A percentile compares a stretch with the other conserved stretches of the same genome.
Conservation (phyloP, 2,888 invertebrate species). For the Patella caerulea region DNA sequence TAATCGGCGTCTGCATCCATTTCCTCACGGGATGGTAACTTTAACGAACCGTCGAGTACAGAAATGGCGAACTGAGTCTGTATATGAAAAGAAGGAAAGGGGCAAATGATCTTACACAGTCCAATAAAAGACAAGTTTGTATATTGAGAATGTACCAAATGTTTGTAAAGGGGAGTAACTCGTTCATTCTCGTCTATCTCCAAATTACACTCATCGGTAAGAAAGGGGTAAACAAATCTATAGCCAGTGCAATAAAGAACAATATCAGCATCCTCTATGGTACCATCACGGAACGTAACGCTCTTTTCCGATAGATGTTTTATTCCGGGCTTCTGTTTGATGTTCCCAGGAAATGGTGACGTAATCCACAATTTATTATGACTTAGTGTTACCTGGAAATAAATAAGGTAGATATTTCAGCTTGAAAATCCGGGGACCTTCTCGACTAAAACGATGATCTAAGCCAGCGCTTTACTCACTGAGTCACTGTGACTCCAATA, state of each 20-base stretch:
- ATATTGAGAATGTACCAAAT: slow-evolving; percentile 84
- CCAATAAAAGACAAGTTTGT: slow-evolving; percentile 88
- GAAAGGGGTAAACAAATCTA: slow-evolving; percentile 83
- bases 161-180: slow-evolving; percentile 89
- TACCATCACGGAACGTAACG: slow-evolving; percentile 75
- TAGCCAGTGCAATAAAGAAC: slow-evolving; percentile 85
- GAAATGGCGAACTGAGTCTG: slow-evolving; percentile 82
- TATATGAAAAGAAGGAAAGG: slow-evolving; percentile 86
- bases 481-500: too few species aligned
- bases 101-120: slow-evolving; percentile 85
- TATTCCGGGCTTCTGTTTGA: slow-evolving; percentile 63
- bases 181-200: slow-evolving; percentile 81
- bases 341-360: slow-evolving; percentile 53
- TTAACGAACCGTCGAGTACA: slow-evolving; percentile 77
- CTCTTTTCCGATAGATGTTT: slow-evolving; percentile 30
- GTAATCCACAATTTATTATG: slow-evolving; percentile 54
- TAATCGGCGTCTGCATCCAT: slow-evolving; percentile 80
- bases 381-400: slow-evolving; percentile 61
- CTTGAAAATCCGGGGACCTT: too few species aligned
- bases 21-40: slow-evolving; percentile 77
- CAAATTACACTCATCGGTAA: slow-evolving; percentile 80
- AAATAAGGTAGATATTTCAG: too few species aligned
- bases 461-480: too few species aligned
- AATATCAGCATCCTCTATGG: slow-evolving; percentile 77
- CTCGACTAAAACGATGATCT: too few species aligned